Percentiles rank a stretch among this genome's conserved stretches.
phyloP scores from a whole-genome alignment of 1,140 invertebrate species.

The Brachionus rotundiformis region DNA sequence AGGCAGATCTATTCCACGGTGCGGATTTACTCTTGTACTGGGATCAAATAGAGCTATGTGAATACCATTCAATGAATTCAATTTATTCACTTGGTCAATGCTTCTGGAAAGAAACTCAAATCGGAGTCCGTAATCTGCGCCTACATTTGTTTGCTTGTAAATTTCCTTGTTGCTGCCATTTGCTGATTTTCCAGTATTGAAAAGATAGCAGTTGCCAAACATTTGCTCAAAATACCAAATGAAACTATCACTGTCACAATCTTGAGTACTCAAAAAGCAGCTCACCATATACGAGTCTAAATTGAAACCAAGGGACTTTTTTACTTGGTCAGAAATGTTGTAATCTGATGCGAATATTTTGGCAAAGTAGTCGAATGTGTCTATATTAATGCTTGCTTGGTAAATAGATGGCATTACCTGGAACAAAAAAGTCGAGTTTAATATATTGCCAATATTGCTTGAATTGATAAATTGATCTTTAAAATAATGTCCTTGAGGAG shows the following conservation, averaged over 20 bases:
- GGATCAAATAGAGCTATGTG: neutral
- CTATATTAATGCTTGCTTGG: neutral
- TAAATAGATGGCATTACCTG: neutral
- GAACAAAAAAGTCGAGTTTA: neutral
- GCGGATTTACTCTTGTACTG: neutral
- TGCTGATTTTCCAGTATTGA: neutral
- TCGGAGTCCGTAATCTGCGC: neutral
- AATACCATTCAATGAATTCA: neutral
- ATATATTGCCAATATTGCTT: neutral
- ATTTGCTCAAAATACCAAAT: neutral
- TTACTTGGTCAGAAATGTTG: neutral
- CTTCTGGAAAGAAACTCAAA: neutral
- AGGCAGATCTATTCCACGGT: neutral
- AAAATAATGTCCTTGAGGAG: neutral
- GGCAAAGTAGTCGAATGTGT: neutral
- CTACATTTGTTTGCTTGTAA: neutral
- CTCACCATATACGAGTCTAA: neutral
- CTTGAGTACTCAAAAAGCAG: neutral
- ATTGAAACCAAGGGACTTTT: neutral
- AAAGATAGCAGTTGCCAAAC: conserved; percentile 30
- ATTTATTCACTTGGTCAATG: neutral
- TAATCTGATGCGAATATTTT: neutral
- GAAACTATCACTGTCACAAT: neutral
- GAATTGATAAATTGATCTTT: neutral
- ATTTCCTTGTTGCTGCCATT: neutral